Conservation (phyloP, 2,888 invertebrate genomes). For the Glaucopsyche alexis region DNA sequence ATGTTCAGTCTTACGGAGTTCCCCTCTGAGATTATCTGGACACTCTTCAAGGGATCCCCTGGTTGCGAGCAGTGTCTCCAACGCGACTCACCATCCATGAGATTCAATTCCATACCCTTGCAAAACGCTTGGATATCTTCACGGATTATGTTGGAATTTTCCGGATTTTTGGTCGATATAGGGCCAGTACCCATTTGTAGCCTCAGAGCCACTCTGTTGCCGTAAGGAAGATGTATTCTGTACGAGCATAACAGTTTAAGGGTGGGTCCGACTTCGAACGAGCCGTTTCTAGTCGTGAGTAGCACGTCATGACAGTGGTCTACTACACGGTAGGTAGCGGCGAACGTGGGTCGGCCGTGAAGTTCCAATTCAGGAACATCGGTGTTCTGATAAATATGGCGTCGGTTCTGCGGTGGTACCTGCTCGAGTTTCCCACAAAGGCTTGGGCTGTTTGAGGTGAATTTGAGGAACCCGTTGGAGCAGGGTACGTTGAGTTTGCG, state of each 20-base stretch:
- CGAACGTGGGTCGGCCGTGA: conserved; percentile 83
- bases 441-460: conserved; percentile 71
- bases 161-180: conserved; percentile 56
- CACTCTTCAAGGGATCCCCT: conserved; percentile 78
- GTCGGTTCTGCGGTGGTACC: conserved; percentile 78
- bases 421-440: conserved; percentile 87
- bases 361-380: conserved; percentile 78
- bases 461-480: conserved; percentile 80
- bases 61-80: conserved; percentile 82
- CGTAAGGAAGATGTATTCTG: conserved; percentile 85
- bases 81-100: conserved; percentile 78
- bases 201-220: conserved; percentile 83
- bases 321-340: conserved; percentile 83
- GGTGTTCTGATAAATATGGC: conserved; percentile 76
- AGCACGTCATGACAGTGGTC: conserved; percentile 87
- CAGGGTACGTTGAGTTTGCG: conserved; percentile 86
- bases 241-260: conserved; percentile 83
- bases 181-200: conserved; percentile 78
- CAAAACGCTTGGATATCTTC: conserved; percentile 68
- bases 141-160: conserved; percentile 59
- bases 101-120: conserved; percentile 77
- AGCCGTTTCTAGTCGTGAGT: conserved; percentile 82
- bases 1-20: conserved; percentile 78
- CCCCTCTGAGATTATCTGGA: conserved; percentile 80
- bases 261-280: conserved; percentile 82